phyloP scores from a whole-genome alignment of 2,888 invertebrate species.

The Andrena chrysosceles region DNA sequence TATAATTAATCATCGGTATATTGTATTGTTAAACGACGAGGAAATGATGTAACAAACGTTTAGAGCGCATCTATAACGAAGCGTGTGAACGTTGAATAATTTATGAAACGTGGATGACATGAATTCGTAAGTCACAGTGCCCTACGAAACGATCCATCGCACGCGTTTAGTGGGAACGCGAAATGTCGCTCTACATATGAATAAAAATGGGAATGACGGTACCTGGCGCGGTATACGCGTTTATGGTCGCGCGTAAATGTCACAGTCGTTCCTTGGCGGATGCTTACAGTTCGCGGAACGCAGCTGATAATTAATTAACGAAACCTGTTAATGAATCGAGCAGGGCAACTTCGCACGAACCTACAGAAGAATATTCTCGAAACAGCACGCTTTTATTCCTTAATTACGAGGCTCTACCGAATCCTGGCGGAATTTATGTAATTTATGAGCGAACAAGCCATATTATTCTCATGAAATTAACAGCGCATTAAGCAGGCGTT shows the following conservation, averaged over 20 bases:
- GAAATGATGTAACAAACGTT: not conserved
- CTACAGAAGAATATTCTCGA: not conserved
- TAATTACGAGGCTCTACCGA: not conserved
- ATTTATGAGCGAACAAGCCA: too few relatives aligned
- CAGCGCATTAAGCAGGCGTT: too few relatives aligned
- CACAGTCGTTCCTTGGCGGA: not conserved
- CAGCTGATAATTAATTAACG: constrained; percentile 8
- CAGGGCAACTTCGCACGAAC: not conserved
- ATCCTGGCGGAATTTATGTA: not conserved
- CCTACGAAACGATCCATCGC: not conserved
- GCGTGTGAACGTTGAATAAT: constrained; percentile 17
- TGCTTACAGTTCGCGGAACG: not conserved
- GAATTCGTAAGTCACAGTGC: not conserved
- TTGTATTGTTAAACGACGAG: constrained; percentile 1
- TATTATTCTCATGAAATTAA: too few relatives aligned
- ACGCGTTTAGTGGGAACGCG: not conserved
- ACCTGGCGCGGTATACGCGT: not conserved
- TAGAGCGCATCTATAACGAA: not conserved
- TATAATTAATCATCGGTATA: not conserved
- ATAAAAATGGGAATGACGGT: not conserved
- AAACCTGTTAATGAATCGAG: constrained; percentile 4
- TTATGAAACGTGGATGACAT: not conserved
- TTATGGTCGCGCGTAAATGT: constrained; percentile 24
- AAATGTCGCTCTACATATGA: constrained; percentile 1
- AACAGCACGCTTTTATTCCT: not conserved